phyloP scores from a whole-genome alignment of 2,888 invertebrate species.

The Drosophila siamana region DNA sequence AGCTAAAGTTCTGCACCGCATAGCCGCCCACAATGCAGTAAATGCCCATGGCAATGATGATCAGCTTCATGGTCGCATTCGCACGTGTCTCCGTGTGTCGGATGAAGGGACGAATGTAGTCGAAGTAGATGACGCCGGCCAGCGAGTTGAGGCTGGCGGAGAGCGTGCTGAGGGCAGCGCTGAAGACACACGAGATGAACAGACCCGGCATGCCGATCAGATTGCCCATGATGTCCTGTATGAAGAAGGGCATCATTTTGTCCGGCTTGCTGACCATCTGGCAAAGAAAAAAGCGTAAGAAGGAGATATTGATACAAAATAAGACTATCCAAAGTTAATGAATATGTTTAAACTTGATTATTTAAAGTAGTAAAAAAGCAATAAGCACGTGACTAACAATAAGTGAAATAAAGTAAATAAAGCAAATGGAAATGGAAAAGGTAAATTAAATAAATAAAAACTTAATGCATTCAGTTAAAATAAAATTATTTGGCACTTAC shows the following conservation, averaged over 20 bases:
- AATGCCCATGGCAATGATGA: constrained; percentile 86
- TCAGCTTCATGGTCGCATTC: constrained; percentile 86
- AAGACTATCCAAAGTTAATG: too few relatives aligned
- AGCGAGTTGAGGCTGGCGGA: constrained; percentile 87
- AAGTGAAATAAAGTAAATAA: too few relatives aligned
- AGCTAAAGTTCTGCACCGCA: constrained; percentile 85
- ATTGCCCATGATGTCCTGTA: constrained; percentile 86
- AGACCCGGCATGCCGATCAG: constrained; percentile 87
- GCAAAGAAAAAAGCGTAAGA: background rate
- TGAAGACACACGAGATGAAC: constrained; percentile 88
- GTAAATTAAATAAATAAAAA: too few relatives aligned
- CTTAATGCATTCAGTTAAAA: too few relatives aligned
- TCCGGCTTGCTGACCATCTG: constrained; percentile 84
- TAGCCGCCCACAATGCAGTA: constrained; percentile 87
- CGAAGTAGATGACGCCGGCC: constrained; percentile 87
- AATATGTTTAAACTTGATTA: too few relatives aligned
- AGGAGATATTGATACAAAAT: background rate
- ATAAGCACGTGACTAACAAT: too few relatives aligned
- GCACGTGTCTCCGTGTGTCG: constrained; percentile 85
- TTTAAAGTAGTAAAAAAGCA: too few relatives aligned
- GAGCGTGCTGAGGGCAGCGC: constrained; percentile 87
- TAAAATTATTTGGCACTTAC: too few relatives aligned
- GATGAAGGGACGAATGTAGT: constrained; percentile 86
- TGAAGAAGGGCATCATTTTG: constrained; percentile 87
- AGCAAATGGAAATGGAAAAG: too few relatives aligned